phyloP scores from a whole-genome alignment of 2,113 vertebrate genomes.

The Pterocles orientalis region DNA sequence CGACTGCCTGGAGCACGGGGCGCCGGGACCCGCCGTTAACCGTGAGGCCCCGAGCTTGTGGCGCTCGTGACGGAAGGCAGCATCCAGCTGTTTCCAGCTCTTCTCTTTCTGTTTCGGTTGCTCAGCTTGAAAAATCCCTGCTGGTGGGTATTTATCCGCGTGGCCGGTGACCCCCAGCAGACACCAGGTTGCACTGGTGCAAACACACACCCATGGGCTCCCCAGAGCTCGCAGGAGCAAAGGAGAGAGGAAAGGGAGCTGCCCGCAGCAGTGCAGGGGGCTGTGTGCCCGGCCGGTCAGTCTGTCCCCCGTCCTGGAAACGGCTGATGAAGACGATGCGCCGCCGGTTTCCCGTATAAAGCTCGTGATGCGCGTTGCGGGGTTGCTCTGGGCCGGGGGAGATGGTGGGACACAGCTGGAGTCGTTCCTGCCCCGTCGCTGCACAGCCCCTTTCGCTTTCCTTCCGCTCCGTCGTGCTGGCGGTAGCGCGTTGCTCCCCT shows the following conservation, averaged over 20 bases:
- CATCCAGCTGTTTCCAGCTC: background rate
- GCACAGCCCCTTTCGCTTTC: background rate
- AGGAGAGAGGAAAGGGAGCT: background rate
- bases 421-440: background rate
- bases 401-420: background rate
- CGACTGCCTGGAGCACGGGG: rapidly evolving
- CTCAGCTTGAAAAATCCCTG: background rate
- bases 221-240: background rate
- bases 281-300: background rate
- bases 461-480: background rate
- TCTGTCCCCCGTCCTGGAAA: background rate
- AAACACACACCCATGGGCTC: background rate
- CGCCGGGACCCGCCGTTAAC: background rate
- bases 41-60: background rate
- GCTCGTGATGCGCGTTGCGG: background rate
- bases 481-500: rapidly evolving
- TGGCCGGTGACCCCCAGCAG: rapidly evolving
- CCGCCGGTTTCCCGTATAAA: background rate
- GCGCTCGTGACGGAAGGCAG: background rate
- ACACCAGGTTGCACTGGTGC: background rate
- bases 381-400: background rate
- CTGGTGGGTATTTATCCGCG: background rate
- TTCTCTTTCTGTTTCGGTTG: slow-evolving; percentile 46
- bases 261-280: background rate
- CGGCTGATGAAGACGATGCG: rapidly evolving